Evolutionary conservation across 2,888 invertebrate species (phyloP), one percentile per base, ranked within the genome.

Genomic region (Bombylius discolor): DNA sequence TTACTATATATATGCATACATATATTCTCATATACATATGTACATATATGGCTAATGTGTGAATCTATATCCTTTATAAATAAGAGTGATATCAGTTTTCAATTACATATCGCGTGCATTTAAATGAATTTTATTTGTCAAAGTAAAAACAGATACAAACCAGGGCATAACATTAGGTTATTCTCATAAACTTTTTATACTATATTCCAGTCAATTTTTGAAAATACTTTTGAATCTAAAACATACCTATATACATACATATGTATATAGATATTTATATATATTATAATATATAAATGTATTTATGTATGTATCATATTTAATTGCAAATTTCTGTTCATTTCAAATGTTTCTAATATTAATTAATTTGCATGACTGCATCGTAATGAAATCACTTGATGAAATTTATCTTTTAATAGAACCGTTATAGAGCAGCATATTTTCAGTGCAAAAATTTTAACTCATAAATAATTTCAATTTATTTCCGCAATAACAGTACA

Each of bases 401-500:
- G 39, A 42, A 42, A 42, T 42, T 42, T 42, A 42, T 42, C 39
- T 42, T 42, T 42, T 11, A 42, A 42, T 42, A 42, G 39, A 42
- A 42, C 39, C 39, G 39, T 42, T 42, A 42, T 42, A 42, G 39
- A 42, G 39, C 39, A 42, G 36, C 9, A 36, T 36, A 8, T 36
- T 36, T 36, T 36, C 9, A 36, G 9, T 36, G 4, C 36, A 42
- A 42, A 42, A 42, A 44, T 49, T 54, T 54, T 58, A 48, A 53
- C 56, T 56, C 58, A 58, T 58, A 58, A 58, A 58, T 58, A 58
- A 58, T 58, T 58, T 56, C 58, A 56, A 53, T 58, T 56, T 58
- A 58, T 56, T 52, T 56, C 53, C 58, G 53, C 56, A 58, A 58
- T 58, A 58, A 58, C 58, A 58, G 58, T 51, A 58, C 49, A 53